Percentiles rank a stretch among this genome's conserved stretches.
Conservation (phyloP, 2,797 vertebrate species). For the Lophius americanus region DNA sequence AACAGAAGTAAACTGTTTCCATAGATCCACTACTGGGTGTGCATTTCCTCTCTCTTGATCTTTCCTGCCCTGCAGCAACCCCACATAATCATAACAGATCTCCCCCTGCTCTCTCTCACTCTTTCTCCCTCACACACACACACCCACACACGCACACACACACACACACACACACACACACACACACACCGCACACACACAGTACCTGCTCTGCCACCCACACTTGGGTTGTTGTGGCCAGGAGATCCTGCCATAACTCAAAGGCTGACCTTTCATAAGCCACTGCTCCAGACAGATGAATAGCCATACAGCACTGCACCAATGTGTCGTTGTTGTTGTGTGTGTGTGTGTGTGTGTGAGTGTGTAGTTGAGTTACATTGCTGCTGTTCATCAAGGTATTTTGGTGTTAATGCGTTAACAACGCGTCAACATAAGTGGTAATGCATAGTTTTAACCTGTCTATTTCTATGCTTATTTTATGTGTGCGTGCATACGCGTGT, state of each 20-base stretch:
- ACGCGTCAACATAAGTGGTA: no score
- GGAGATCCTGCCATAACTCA: slow-evolving; percentile 80
- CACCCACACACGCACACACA: slow-evolving; percentile 15
- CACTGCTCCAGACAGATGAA: slow-evolving; percentile 77
- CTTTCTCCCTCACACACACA: not conserved
- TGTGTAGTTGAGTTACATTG: slow-evolving; percentile 28
- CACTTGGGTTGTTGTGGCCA: slow-evolving; percentile 71
- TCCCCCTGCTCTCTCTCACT: slow-evolving; percentile 17
- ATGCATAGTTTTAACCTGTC: no score
- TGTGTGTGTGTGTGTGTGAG: slow-evolving; percentile 19
- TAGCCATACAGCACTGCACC: slow-evolving; percentile 58
- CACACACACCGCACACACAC: slow-evolving; percentile 8
- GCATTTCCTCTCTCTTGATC: slow-evolving; percentile 50
- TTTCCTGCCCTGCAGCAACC: slow-evolving; percentile 38
- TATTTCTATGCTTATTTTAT: no score
- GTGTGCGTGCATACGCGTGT: not conserved
- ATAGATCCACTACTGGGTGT: slow-evolving; percentile 30
- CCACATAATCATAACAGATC: slow-evolving; percentile 54
- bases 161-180: slow-evolving; percentile 14
- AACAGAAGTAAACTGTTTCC: slow-evolving; percentile 48
- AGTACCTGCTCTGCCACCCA: slow-evolving; percentile 67
- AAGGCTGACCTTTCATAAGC: slow-evolving; percentile 80
- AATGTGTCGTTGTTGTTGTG: slow-evolving; percentile 30
- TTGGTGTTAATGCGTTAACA: slow-evolving; percentile 13
- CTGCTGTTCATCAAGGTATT: not conserved